Conservation (phyloP, 2,888 invertebrate genomes). For the Globia sparganii region DNA sequence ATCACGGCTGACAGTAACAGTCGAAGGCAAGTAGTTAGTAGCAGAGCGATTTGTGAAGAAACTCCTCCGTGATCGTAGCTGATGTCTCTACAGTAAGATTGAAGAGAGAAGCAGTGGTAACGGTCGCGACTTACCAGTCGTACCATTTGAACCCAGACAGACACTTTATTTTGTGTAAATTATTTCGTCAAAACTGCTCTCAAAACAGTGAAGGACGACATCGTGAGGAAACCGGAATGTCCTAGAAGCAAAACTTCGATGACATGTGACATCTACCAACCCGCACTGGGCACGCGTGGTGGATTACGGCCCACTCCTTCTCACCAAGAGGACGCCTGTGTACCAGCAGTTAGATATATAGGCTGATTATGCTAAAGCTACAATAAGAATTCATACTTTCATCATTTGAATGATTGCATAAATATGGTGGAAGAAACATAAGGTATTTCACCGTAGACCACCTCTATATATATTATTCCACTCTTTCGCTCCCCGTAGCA, state of each 20-base stretch:
- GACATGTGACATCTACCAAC: background rate
- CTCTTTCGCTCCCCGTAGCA: background rate
- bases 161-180: background rate
- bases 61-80: background rate
- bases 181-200: background rate
- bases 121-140: background rate
- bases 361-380: background rate
- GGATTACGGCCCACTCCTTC: background rate
- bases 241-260: background rate
- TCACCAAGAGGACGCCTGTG: background rate
- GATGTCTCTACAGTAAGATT: background rate
- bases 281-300: background rate
- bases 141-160: background rate
- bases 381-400: background rate
- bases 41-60: background rate
- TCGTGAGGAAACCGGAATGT: background rate
- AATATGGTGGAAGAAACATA: background rate
- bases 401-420: background rate
- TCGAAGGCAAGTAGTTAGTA: background rate
- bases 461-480: slow-evolving; percentile 3
- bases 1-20: background rate
- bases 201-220: background rate
- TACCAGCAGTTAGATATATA: background rate
- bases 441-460: background rate
- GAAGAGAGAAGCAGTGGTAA: background rate